Evolutionary conservation across 2,113 vertebrate species (phyloP), one percentile per base, ranked within the genome.

Genomic region (Apaloderma vittatum): DNA sequence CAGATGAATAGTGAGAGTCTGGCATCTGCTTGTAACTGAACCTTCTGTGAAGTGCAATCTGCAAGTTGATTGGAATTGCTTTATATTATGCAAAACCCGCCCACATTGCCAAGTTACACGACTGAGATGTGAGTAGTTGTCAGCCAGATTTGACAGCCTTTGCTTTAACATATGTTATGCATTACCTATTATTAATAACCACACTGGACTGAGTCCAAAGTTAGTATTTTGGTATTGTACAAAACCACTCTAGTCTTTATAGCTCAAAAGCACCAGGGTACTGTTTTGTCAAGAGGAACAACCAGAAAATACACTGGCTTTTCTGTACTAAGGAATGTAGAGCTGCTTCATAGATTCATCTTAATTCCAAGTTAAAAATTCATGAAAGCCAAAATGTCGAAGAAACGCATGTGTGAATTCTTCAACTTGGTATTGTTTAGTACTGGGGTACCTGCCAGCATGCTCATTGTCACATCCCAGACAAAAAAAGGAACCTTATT

Each of bases 11-110:
- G 65, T 45, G 73, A 85, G 82, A 92, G 68, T 71, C 74, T 91
- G 94, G 87, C 94, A 94, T 93, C 94, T 94, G 94, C 81, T 95
- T 86, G 63, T 68, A 83, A 54, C 84, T 1, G 51, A 92, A 80
- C 95, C 86, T 94, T 95, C 94, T 96, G 94, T 93, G 93, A 96
- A 95, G 78, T 92, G 81, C 78, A 91, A 96, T 93, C 92, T 96
- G 96, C 72, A 94, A 40, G 75, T 52, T 88, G 81, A 74, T 80
- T 1, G 14, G 90, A 86, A 90, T 43, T 77, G 75, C 81, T 83
- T 83, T 49, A 54, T 57, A 26, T 74, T 61, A 72, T 15, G 57
- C 84, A 77, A 86, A 93, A 89, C 36, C 1, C 0, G 0, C 43
- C 61, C 68, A 57, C 36, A 22, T 14, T 94, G 95, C 78, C 91